Evolutionary conservation across 1,140 invertebrate species (phyloP).

Genomic region (Gonatopus flavifemur): DNA sequence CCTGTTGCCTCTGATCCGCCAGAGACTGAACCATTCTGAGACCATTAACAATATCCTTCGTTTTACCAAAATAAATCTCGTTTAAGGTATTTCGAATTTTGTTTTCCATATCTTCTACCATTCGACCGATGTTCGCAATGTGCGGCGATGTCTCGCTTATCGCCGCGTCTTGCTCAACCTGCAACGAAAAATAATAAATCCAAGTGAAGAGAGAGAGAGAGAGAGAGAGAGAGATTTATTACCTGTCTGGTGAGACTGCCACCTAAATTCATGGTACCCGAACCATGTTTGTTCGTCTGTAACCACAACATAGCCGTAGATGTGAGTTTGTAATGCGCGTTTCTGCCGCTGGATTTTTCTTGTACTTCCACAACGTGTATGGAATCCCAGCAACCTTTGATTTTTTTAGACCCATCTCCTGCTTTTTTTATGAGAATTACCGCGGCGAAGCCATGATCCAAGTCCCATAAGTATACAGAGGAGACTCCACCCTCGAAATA

Average conservation of each 20-base stretch:
- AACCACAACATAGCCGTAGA: conserved; percentile 99
- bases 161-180: conserved; percentile 87
- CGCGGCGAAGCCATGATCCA: conserved; percentile 98
- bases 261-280: conserved; percentile 98
- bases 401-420: conserved; percentile 95
- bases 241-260: conserved; percentile 97
- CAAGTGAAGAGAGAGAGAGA: background rate
- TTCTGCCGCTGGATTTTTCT: conserved; percentile 90
- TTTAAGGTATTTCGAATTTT: conserved; percentile 98
- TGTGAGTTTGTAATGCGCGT: conserved; percentile 98
- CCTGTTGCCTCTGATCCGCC: conserved; percentile 80
- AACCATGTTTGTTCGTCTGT: conserved; percentile 94
- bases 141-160: conserved; percentile 93
- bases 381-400: conserved; percentile 99
- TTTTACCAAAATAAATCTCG: conserved; percentile 99
- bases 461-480: conserved; percentile 98
- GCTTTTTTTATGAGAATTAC: conserved; percentile 99
- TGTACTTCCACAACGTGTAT: conserved; percentile 99
- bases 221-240: conserved; percentile 5
- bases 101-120: conserved; percentile 99
- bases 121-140: conserved; percentile 96
- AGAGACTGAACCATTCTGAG: conserved; percentile 85
- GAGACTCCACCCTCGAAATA: conserved; percentile 99
- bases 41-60: conserved; percentile 98
- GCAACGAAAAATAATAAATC: conserved; percentile 25